Evolutionary conservation across 2,797 vertebrate species (phyloP).

Genomic region (Oreortyx pictus): DNA sequence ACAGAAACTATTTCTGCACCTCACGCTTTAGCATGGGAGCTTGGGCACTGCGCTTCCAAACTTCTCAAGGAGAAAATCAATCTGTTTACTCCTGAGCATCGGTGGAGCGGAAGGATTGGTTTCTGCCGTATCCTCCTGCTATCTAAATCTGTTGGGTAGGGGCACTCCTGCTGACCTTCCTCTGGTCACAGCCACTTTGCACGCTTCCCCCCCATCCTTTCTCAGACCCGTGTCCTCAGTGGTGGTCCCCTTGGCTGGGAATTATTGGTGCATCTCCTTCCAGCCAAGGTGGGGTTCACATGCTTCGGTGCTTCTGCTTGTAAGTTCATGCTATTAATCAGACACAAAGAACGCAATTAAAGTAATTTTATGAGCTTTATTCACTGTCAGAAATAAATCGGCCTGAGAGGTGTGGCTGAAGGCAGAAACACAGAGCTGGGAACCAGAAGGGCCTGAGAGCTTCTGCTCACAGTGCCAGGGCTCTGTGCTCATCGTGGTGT

Average conservation of each 20-base stretch:
- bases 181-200: background rate
- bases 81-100: background rate
- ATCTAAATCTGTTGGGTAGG: rapidly evolving
- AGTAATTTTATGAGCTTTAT: constrained; percentile 69
- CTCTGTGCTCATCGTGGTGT: rapidly evolving
- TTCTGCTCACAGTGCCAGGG: background rate
- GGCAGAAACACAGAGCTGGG: constrained; percentile 43
- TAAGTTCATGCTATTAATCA: constrained; percentile 78
- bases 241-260: constrained; percentile 43
- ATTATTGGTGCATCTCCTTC: constrained; percentile 64
- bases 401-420: constrained; percentile 40
- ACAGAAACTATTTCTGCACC: background rate
- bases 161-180: background rate
- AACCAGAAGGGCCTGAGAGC: background rate
- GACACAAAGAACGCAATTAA: constrained; percentile 71
- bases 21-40: rapidly evolving
- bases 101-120: background rate
- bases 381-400: constrained; percentile 56
- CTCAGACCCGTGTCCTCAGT: background rate
- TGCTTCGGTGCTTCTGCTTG: constrained; percentile 55
- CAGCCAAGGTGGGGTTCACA: constrained; percentile 75
- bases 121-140: background rate
- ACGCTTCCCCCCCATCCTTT: background rate
- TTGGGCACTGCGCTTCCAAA: background rate
- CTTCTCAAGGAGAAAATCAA: background rate